Conservation (phyloP, 2,888 invertebrate genomes). For the Allophyes oxyacanthae region DNA sequence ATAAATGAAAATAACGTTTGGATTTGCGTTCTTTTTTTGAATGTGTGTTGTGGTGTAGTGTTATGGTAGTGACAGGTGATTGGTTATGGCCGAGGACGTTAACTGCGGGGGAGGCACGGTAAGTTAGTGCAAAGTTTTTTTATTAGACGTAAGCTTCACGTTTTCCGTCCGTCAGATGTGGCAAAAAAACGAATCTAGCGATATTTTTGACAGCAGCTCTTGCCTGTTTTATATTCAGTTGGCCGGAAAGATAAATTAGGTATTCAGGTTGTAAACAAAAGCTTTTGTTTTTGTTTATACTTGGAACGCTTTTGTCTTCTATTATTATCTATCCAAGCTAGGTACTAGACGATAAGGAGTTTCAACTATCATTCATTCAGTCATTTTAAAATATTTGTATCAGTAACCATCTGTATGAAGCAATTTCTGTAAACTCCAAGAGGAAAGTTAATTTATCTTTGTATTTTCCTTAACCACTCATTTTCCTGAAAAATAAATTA, state of each 20-base stretch:
- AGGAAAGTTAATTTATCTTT: no score
- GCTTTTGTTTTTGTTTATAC: conserved; percentile 44
- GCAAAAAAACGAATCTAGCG: background rate
- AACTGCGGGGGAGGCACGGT: conserved; percentile 78
- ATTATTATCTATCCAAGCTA: background rate
- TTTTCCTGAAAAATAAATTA: no score
- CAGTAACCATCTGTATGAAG: no score
- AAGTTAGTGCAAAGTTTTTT: conserved; percentile 60
- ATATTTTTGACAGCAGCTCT: background rate
- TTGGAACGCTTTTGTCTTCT: conserved; percentile 7
- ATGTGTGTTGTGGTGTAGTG: conserved; percentile 54
- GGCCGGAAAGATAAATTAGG: conserved; percentile 3
- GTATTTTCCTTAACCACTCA: no score
- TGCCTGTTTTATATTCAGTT: conserved; percentile 8
- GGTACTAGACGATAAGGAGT: background rate
- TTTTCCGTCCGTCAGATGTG: conserved; percentile 10
- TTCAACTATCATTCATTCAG: no score
- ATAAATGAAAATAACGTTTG: conserved; percentile 24
- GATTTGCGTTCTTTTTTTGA: conserved; percentile 39
- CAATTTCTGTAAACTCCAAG: no score
- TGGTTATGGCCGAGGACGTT: conserved; percentile 76
- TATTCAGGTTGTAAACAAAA: conserved; percentile 44
- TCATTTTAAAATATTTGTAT: no score
- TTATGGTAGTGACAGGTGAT: conserved; percentile 65
- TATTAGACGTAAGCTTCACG: conserved; percentile 21